Conservation (phyloP, 2,113 vertebrate genomes). For the Ramphastos sulfuratus region DNA sequence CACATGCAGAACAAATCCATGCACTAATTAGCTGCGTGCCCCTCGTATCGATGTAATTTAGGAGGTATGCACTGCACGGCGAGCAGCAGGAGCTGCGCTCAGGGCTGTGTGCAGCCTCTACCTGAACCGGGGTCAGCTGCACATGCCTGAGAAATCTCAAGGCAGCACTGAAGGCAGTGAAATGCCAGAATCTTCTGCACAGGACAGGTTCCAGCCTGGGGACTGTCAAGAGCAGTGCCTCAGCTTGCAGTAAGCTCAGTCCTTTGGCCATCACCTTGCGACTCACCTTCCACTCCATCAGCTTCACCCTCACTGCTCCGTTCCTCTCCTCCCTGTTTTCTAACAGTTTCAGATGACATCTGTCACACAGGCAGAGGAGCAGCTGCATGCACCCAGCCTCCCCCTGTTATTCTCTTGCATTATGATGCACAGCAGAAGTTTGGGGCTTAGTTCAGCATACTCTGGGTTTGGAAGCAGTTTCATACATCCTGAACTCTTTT, state of each 20-base stretch:
- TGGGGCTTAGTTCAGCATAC: neutral
- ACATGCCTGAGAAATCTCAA: neutral
- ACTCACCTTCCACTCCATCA: neutral
- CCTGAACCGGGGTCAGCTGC: neutral
- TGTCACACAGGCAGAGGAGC: neutral
- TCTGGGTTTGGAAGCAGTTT: neutral
- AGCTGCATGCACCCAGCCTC: neutral
- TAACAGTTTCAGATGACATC: neutral
- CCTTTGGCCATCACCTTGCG: neutral
- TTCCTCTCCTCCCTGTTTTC: neutral
- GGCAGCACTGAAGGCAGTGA: neutral
- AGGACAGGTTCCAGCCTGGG: neutral
- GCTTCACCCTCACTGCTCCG: neutral
- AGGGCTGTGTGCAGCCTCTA: rapidly evolving
- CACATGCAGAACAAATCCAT: conserved; percentile 60
- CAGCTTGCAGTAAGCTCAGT: neutral
- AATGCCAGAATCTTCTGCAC: neutral
- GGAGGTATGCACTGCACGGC: neutral
- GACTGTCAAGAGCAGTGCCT: neutral
- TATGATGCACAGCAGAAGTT: neutral
- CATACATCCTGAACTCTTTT: neutral
- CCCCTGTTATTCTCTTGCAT: neutral
- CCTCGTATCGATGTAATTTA: neutral
- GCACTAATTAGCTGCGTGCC: conserved; percentile 5
- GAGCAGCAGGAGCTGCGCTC: neutral